Evolutionary conservation across 2,888 invertebrate genomes (phyloP).

Genomic region (Asteroscopus sphinx): DNA sequence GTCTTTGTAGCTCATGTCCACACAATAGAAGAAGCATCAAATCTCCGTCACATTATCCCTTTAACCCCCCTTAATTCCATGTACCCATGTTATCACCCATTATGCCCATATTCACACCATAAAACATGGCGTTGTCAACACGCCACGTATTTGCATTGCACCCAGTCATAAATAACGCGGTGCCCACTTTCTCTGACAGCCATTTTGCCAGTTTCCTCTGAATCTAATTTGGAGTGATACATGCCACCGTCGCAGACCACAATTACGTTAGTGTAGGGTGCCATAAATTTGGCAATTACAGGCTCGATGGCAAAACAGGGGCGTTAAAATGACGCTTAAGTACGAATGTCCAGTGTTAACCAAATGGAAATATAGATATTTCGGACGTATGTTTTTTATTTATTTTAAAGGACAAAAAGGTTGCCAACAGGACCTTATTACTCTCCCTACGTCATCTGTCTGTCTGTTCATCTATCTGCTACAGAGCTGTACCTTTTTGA

Average conservation of each 20-base stretch:
- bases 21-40: too few relatives aligned
- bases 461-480: too few relatives aligned
- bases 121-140: constrained; percentile 58
- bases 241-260: constrained; percentile 80
- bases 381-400: too few relatives aligned
- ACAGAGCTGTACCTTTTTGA: too few relatives aligned
- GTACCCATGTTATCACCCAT: constrained; percentile 20
- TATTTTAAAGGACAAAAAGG: too few relatives aligned
- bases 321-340: constrained; percentile 73
- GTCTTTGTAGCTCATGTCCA: too few relatives aligned
- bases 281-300: constrained; percentile 89
- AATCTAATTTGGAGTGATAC: constrained; percentile 88
- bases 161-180: constrained; percentile 66
- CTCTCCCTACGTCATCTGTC: too few relatives aligned
- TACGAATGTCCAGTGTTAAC: constrained; percentile 22
- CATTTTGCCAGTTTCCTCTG: constrained; percentile 75
- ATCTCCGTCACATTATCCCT: neutral
- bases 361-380: neutral
- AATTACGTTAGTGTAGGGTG: constrained; percentile 86
- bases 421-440: too few relatives aligned
- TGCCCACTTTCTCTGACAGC: constrained; percentile 73
- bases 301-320: constrained; percentile 77
- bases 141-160: constrained; percentile 50
- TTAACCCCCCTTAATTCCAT: constrained; percentile 4
- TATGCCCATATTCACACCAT: constrained; percentile 42